Conservation (phyloP, 1,140 invertebrate genomes). For the Euschistus heros region DNA sequence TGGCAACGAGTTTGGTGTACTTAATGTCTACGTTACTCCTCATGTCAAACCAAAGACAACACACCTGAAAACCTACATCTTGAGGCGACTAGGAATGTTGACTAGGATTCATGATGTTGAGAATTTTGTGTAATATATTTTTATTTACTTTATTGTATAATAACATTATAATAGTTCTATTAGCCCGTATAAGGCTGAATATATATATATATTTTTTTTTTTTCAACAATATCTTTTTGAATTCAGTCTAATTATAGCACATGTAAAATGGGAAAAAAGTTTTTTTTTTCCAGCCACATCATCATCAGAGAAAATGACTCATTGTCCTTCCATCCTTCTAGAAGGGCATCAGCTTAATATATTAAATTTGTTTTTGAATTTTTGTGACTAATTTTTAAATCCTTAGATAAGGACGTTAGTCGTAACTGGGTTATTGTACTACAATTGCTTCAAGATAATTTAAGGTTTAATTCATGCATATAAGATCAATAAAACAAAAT, state of each 20-base stretch:
- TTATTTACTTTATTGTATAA: slow-evolving; percentile 5
- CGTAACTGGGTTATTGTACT: too few relatives aligned
- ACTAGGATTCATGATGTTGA: slow-evolving; percentile 52
- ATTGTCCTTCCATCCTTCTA: too few relatives aligned
- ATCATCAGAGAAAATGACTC: too few relatives aligned
- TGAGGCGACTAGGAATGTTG: slow-evolving; percentile 66
- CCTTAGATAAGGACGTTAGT: too few relatives aligned
- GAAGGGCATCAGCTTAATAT: too few relatives aligned
- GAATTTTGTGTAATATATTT: slow-evolving; percentile 39
- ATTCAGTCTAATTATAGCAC: not conserved
- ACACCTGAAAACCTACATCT: slow-evolving; percentile 52
- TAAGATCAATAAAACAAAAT: too few relatives aligned
- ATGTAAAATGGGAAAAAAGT: too few relatives aligned
- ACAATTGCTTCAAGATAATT: too few relatives aligned
- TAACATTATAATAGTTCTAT: not conserved
- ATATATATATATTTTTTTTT: slow-evolving; percentile 1
- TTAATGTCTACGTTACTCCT: slow-evolving; percentile 72
- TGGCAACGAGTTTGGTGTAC: slow-evolving; percentile 67
- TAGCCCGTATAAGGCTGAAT: not conserved
- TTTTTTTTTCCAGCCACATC: too few relatives aligned
- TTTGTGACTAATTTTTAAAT: too few relatives aligned
- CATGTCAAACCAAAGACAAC: slow-evolving; percentile 66
- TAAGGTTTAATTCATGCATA: too few relatives aligned
- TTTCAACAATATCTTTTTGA: not conserved
- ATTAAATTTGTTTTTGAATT: too few relatives aligned